These are phyloP conservation scores for Campodea augens DNA, from an alignment of 1,140 invertebrate species.

Conservation along the genomic window DNA sequence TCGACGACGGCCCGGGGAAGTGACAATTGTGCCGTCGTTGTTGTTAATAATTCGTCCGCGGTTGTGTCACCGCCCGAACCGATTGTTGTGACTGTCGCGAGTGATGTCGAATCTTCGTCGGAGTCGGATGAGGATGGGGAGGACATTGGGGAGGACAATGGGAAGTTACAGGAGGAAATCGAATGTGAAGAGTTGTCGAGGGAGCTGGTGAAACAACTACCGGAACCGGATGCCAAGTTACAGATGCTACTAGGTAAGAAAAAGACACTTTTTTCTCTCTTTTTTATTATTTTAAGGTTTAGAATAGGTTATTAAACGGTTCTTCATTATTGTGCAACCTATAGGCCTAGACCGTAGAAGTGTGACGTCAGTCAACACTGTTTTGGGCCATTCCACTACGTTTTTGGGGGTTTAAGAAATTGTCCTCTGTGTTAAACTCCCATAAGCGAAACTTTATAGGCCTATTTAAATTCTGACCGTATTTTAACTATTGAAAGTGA, in stretches of 20 bases:
- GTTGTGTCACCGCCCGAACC: not conserved
- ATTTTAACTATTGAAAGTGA: too few relatives aligned
- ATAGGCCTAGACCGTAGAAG: too few relatives aligned
- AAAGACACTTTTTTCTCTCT: not conserved
- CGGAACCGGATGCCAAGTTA: constrained; percentile 40
- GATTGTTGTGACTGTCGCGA: not conserved
- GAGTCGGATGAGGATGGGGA: constrained; percentile 7
- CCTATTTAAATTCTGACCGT: too few relatives aligned
- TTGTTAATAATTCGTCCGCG: constrained; percentile 20
- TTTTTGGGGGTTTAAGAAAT: too few relatives aligned
- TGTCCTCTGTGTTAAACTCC: too few relatives aligned
- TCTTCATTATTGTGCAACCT: too few relatives aligned
- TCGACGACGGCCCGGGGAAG: constrained; percentile 12
- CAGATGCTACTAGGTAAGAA: constrained; percentile 43
- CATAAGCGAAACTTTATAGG: too few relatives aligned
- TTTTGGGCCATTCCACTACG: too few relatives aligned
- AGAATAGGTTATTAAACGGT: not conserved
- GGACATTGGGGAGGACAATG: constrained; percentile 20
- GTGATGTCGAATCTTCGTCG: not conserved
- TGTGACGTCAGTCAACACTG: too few relatives aligned
- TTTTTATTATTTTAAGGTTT: not conserved
- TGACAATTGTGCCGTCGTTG: constrained; percentile 16
- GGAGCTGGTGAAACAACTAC: constrained; percentile 47
- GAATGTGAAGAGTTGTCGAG: constrained; percentile 56
- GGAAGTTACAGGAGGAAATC: constrained; percentile 51